Evolutionary conservation across 2,113 vertebrate genomes (phyloP).

Genomic region (Sebastes fasciatus): DNA sequence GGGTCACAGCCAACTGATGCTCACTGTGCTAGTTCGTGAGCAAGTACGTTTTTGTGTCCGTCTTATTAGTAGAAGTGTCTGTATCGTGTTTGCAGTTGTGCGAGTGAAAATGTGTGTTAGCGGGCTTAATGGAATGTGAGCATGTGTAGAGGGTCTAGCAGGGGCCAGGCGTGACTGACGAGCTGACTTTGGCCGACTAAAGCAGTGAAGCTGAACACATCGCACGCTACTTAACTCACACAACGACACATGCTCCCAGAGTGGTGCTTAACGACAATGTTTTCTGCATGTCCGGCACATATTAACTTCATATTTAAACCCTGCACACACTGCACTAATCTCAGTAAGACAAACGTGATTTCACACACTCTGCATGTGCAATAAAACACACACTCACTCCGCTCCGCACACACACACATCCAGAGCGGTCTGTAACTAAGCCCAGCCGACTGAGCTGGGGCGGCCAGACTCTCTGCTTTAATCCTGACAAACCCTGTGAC

Average conservation of each 20-base stretch:
- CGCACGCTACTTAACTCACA: constrained; percentile 49
- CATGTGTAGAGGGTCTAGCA: constrained; percentile 58
- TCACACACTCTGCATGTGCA: constrained; percentile 49
- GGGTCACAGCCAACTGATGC: constrained; percentile 32
- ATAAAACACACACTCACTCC: constrained; percentile 51
- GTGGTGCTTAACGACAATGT: constrained; percentile 45
- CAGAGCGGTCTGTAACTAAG: constrained; percentile 64
- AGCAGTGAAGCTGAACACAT: constrained; percentile 55
- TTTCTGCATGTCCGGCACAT: constrained; percentile 37
- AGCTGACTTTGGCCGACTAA: constrained; percentile 57
- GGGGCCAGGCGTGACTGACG: constrained; percentile 65
- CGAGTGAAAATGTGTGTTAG: constrained; percentile 36
- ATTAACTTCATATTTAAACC: constrained; percentile 43
- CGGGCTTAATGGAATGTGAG: constrained; percentile 56
- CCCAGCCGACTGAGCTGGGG: constrained; percentile 60
- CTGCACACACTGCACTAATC: constrained; percentile 53
- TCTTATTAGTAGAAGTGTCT: constrained; percentile 16
- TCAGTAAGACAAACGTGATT: constrained; percentile 53
- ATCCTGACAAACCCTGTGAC: constrained; percentile 79
- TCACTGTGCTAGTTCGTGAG: not conserved
- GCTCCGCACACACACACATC: constrained; percentile 51
- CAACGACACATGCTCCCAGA: constrained; percentile 45
- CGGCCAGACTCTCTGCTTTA: constrained; percentile 66
- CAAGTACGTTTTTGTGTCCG: not conserved
- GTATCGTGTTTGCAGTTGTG: constrained; percentile 12